These are phyloP conservation scores for Numenius phaeopus DNA, from an alignment of 2,797 vertebrate species.

Conservation along the genomic window DNA sequence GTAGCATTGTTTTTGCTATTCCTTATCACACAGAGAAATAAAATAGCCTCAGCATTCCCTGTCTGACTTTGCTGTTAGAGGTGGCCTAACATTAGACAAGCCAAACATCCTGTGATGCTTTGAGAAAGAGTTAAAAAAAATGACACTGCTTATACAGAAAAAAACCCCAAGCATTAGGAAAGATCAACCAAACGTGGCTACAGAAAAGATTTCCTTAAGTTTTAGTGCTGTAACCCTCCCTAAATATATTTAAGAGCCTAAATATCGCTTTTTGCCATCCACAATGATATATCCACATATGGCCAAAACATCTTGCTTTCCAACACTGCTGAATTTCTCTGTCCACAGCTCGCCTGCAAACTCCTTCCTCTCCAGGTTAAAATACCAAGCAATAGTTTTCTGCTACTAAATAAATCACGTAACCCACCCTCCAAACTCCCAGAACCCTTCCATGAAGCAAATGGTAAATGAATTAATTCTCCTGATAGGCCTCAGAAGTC, in stretches of 20 bases:
- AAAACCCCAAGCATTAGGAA: neutral
- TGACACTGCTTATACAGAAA: neutral
- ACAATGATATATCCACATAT: neutral
- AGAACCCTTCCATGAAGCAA: neutral
- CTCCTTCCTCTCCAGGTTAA: neutral
- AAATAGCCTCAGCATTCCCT: neutral
- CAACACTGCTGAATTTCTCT: neutral
- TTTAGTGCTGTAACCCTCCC: neutral
- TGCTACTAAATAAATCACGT: neutral
- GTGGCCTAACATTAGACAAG: conserved; percentile 79
- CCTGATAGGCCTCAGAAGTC: neutral
- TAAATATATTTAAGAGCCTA: neutral
- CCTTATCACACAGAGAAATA: neutral
- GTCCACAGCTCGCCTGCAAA: neutral
- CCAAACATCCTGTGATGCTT: conserved; percentile 82
- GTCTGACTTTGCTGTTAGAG: neutral
- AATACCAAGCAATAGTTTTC: neutral
- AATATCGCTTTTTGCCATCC: neutral
- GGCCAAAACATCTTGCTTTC: neutral
- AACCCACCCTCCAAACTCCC: neutral
- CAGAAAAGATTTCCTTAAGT: neutral
- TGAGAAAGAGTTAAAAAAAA: neutral
- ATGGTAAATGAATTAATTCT: neutral
- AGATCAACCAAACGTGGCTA: neutral
- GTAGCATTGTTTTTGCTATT: neutral